Percentiles rank a stretch among this genome's conserved stretches.
phyloP scores from a whole-genome alignment of 37 sponge, comb jelly and placozoan species.

The Amphimedon queenslandica region DNA sequence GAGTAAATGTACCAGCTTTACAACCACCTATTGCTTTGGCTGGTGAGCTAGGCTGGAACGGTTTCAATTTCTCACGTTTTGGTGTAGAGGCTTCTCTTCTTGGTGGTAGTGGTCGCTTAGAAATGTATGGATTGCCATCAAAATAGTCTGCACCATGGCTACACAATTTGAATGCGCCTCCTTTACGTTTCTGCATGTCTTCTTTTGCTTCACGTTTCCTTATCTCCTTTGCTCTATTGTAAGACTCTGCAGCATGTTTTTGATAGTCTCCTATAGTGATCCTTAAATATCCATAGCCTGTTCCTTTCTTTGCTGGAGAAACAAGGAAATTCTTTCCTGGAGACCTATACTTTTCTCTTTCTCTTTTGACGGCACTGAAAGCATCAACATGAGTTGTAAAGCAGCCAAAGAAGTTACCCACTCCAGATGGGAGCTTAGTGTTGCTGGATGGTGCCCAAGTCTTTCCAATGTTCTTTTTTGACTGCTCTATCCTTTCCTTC shows the following conservation, averaged over 20 bases:
- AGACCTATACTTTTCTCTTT: constrained; percentile 45
- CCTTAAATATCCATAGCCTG: constrained; percentile 91
- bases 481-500: constrained; percentile 49
- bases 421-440: constrained; percentile 76
- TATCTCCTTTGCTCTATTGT: constrained; percentile 57
- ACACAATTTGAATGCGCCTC: constrained; percentile 80
- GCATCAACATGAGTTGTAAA: constrained; percentile 47
- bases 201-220: constrained; percentile 39
- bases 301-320: constrained; percentile 90
- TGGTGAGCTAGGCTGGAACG: constrained; percentile 89
- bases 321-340: constrained; percentile 85
- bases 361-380: constrained; percentile 68
- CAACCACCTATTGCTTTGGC: constrained; percentile 87
- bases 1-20: constrained; percentile 92
- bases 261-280: constrained; percentile 64
- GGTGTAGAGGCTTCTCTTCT: constrained; percentile 3
- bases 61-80: constrained; percentile 62
- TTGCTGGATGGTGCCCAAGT: constrained; percentile 66
- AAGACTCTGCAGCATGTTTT: constrained; percentile 64
- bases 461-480: constrained; percentile 73
- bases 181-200: constrained; percentile 68
- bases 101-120: constrained; percentile 46
- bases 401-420: constrained; percentile 85
- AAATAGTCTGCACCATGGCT: constrained; percentile 67
- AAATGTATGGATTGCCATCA: constrained; percentile 74